Evolutionary conservation across 2,113 vertebrate genomes (phyloP).

Genomic region (Corythornis madagascariensis): DNA sequence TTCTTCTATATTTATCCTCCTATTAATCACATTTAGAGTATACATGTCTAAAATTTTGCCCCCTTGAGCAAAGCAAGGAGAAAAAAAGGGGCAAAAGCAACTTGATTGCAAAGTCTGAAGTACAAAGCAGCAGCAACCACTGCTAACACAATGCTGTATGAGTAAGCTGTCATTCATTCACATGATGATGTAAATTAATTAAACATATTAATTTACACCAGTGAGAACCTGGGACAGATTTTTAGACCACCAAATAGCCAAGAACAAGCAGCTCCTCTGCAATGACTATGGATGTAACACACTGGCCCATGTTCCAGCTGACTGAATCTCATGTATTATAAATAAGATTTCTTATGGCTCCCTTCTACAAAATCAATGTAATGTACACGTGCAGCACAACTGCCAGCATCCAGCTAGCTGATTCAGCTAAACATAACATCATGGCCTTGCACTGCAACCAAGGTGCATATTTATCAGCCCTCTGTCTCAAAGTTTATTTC

Average conservation of each 20-base stretch:
- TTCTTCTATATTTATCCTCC: not conserved
- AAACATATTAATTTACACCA: not conserved
- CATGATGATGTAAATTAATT: not conserved
- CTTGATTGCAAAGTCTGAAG: not conserved
- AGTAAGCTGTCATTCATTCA: not conserved
- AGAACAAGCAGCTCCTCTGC: not conserved
- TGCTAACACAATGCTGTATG: not conserved
- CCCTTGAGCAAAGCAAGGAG: not conserved
- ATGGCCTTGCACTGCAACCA: not conserved
- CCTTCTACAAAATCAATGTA: not conserved
- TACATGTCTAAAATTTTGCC: not conserved
- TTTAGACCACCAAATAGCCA: not conserved
- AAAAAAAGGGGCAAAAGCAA: not conserved
- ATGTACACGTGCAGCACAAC: not conserved
- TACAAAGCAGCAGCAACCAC: not conserved
- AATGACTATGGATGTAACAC: not conserved
- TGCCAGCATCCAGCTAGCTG: not conserved
- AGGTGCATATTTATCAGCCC: not conserved
- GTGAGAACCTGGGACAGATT: not conserved
- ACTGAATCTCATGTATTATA: not conserved
- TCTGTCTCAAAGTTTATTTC: not conserved
- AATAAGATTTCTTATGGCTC: not conserved
- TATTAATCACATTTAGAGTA: not conserved
- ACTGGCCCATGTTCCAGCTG: not conserved
- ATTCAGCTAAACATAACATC: no score